Evolutionary conservation across 2,113 vertebrate genomes (phyloP), one percentile per base, ranked within the genome.

Genomic region (Chinchilla lanigera): DNA sequence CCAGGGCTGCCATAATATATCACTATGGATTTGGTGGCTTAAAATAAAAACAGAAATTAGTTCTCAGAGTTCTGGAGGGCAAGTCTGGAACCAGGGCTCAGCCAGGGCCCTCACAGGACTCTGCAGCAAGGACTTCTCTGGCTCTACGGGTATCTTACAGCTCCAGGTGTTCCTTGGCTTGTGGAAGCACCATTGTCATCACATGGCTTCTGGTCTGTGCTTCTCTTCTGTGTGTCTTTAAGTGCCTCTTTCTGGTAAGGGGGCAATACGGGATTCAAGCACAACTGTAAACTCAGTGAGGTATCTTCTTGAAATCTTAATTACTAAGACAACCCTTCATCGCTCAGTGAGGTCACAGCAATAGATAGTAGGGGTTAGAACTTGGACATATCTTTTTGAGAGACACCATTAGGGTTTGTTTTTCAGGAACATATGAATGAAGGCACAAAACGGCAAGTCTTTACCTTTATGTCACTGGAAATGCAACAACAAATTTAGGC

Each of bases 181-280:
- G 2, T 0, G 12, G 41, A 0, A 13, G 47, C 26, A 24, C 28
- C 33, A 19, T 9, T 38, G 14, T 17, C 3, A 20, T 10, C 44
- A 61, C 19, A 4, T 0, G 38, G 65, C 13, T 54, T 9, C n/a
- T 20, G 0, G 30, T 61, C 26, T 7, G 44, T 17, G 5, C 58
- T 5, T 38, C 10, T 44, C 38, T 50, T 83, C 88, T 69, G 8
- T 24, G 19, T 28, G 26, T 60, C 41, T 54, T 44, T 24, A 60
- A 30, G 4, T 67, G 28, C 38, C 52, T 7, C 20, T 10, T 41
- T 52, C 56, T 26, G 33, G 28, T 47, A 3, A 28, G 56, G 26
- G 17, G 20, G 20, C 10, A 22, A 5, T 44, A 19, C 3, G 33
- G 61, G 38, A 33, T 16, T 33, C 47, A 61, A 10, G 1, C 2